phyloP scores from a whole-genome alignment of 2,113 vertebrate species.

The Grammomys surdaster region DNA sequence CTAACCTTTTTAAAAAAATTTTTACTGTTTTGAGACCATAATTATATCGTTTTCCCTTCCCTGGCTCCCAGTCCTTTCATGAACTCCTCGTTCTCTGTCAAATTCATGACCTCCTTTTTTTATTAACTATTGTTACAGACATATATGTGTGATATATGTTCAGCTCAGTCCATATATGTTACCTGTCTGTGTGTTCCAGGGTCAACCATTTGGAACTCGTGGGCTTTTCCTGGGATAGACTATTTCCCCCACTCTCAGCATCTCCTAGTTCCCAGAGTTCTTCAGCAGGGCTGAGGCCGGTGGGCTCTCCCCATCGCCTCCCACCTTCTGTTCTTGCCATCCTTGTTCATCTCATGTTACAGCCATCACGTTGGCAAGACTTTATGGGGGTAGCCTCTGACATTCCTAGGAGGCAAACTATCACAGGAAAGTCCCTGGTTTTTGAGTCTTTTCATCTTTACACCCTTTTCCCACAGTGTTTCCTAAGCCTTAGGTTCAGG shows the following conservation, averaged over 20 bases:
- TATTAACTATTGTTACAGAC: not conserved
- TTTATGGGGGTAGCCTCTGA: not conserved
- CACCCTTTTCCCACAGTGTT: not conserved
- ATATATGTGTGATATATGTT: too few relatives aligned
- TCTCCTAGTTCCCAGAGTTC: not conserved
- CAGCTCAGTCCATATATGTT: not conserved
- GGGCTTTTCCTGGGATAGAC: not conserved
- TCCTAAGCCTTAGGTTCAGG: not conserved
- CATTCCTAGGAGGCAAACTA: not conserved
- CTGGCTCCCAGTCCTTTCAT: not conserved
- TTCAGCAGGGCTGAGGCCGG: not conserved
- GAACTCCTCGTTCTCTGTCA: not conserved
- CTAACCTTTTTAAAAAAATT: not conserved
- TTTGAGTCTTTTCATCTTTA: not conserved
- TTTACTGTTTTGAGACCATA: not conserved
- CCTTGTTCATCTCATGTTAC: not conserved
- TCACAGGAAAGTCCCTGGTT: not conserved
- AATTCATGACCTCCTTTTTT: not conserved
- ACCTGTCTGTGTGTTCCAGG: not conserved
- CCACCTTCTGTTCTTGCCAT: not conserved
- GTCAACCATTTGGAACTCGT: not conserved
- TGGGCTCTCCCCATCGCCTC: not conserved
- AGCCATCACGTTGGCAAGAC: not conserved
- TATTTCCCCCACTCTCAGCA: not conserved
- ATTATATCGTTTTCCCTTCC: not conserved